Percentiles rank a stretch among this genome's conserved stretches.
phyloP scores from a whole-genome alignment of 1,140 invertebrate species.

The Polyergus mexicanus region DNA sequence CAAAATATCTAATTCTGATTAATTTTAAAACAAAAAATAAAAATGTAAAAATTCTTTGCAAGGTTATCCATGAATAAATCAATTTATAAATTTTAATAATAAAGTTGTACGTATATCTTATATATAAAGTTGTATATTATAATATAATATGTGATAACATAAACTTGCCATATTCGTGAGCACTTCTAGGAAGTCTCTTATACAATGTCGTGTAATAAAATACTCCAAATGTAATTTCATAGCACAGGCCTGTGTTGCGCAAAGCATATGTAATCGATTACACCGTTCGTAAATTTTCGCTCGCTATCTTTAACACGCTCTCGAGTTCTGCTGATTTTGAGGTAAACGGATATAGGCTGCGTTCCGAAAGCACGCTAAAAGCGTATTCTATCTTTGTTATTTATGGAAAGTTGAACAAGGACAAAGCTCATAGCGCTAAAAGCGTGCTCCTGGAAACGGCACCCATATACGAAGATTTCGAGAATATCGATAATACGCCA shows the following conservation, averaged over 20 bases:
- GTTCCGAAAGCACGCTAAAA: no score
- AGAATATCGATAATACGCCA: slow-evolving; percentile 50
- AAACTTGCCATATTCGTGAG: no score
- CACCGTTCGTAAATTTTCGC: slow-evolving; percentile 20
- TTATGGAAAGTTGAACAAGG: no score
- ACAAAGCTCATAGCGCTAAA: no score
- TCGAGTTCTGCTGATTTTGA: background rate
- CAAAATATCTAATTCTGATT: background rate
- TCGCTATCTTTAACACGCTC: slow-evolving; percentile 22
- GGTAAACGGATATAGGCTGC: slow-evolving; percentile 29
- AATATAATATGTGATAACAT: no score
- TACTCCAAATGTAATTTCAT: slow-evolving; percentile 9
- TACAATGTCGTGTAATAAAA: background rate
- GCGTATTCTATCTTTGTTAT: no score
- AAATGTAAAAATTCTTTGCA: background rate
- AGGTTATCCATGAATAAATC: background rate
- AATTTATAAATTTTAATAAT: background rate
- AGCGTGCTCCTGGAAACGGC: no score
- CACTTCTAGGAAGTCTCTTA: no score
- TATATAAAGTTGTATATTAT: no score
- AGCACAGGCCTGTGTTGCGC: background rate
- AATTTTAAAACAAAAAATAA: background rate
- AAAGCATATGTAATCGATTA: slow-evolving; percentile 28
- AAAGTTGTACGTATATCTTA: background rate
- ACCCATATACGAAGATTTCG: slow-evolving; percentile 29